Percentiles rank a stretch among this genome's conserved stretches.
These are phyloP conservation scores for Xestia xanthographa DNA, from an alignment of 2,888 invertebrate genomes.

Conservation along the genomic window DNA sequence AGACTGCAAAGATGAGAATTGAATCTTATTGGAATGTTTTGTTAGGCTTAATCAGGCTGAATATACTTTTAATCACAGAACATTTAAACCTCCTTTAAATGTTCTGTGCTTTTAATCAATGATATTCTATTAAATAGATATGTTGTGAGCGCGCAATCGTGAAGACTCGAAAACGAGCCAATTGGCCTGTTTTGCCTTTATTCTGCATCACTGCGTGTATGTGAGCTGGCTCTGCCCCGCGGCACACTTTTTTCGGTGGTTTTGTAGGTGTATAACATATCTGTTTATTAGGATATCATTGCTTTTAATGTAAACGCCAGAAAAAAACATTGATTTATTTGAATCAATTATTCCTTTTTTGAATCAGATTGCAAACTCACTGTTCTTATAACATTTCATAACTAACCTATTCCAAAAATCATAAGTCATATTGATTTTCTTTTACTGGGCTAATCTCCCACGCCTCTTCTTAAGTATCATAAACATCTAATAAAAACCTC, in stretches of 20 bases:
- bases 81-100: too few species aligned
- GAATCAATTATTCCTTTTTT: background rate
- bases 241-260: too few species aligned
- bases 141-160: too few species aligned
- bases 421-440: background rate
- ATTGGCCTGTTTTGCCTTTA: too few species aligned
- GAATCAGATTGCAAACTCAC: background rate
- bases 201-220: too few species aligned
- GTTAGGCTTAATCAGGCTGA: background rate
- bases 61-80: too few species aligned
- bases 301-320: background rate
- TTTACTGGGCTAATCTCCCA: background rate
- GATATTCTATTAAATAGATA: too few species aligned
- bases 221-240: too few species aligned
- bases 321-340: background rate
- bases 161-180: too few species aligned
- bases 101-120: too few species aligned
- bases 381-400: background rate
- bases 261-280: too few species aligned
- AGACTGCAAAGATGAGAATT: background rate
- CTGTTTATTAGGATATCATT: too few species aligned
- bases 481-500: conserved; percentile 51
- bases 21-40: background rate
- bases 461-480: conserved; percentile 32
- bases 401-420: background rate